A percentile compares a stretch with the other conserved stretches of the same genome.
Conservation (phyloP, 2,113 vertebrate genomes). For the Oxyura jamaicensis region DNA sequence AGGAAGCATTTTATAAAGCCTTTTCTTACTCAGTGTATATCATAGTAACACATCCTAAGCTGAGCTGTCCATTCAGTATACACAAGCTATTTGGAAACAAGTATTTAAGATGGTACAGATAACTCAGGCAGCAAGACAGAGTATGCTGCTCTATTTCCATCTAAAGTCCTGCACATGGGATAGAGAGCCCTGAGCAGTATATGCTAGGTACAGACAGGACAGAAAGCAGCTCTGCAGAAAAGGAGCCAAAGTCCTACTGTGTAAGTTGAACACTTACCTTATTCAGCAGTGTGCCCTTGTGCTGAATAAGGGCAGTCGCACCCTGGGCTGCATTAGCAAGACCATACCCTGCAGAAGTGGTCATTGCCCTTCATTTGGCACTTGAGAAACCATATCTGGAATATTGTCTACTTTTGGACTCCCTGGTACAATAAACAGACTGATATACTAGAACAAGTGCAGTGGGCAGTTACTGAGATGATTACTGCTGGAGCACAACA, state of each 20-base stretch:
- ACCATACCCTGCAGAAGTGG: not conserved
- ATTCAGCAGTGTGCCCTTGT: not conserved
- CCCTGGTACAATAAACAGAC: rapidly evolving
- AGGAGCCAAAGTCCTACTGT: not conserved
- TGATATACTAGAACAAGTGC: not conserved
- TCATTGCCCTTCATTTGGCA: not conserved
- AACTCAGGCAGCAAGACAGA: not conserved
- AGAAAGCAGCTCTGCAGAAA: not conserved
- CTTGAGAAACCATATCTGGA: not conserved
- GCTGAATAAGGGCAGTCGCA: not conserved
- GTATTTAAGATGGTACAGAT: not conserved
- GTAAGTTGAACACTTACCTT: not conserved
- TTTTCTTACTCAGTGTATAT: not conserved
- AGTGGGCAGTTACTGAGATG: not conserved
- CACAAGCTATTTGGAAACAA: not conserved
- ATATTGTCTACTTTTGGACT: not conserved
- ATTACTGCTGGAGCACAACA: not conserved
- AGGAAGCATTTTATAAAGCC: not conserved
- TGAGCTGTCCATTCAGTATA: not conserved
- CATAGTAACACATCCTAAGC: not conserved
- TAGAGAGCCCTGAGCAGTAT: not conserved
- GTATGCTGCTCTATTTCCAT: not conserved
- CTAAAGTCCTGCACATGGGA: not conserved
- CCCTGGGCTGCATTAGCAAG: not conserved
- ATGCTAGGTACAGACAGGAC: not conserved